Evolutionary conservation across 1,140 invertebrate species (phyloP), one percentile per base, ranked within the genome.

Genomic region (Papilio dardanus): DNA sequence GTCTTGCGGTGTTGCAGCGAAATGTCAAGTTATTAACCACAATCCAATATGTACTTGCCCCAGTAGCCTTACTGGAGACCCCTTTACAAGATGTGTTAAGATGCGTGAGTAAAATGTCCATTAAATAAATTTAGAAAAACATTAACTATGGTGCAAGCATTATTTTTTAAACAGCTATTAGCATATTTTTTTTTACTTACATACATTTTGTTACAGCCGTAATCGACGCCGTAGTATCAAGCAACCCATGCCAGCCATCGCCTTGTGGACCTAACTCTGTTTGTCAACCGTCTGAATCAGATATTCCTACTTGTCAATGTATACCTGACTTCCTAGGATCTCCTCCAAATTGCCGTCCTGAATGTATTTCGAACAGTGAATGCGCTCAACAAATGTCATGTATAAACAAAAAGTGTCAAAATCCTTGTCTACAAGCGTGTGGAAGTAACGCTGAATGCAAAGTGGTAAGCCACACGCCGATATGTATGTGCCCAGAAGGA

Each of bases 201-300:
- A 14, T 58, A 74, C 42, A 71, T 75, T 73, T 65, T 78, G 74
- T 85, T 82, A 30, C 78, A 87, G 86, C 82, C 19, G 71, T 83
- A 54, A 77, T 74, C 33, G 77, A 78, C 50, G 82, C 81, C 24
- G 88, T 90, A 35, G 86, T 94, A n/a, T 91, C 91, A 30, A 86
- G 90, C 10, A 95, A 96, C 77, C 95, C 95, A 5, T 98, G 97
- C 84, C 94, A 95, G 81, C 93, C 95, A 62, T 94, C 95, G 0
- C 96, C 95, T 73, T 97, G 97, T 86, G 97, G 97, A 21, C 94
- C 96, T 3, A 97, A 97, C 86, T 96, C 97, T 2, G 92, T 95
- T 37, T 98, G 97, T 85, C 92, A 95, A 84, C 93, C 95, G 86
- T 89, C 90, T 31, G 86, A 93, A 69, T 88, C 93, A 58, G 93